Evolutionary conservation across 2,888 invertebrate genomes (phyloP).

Genomic region (Gymnocheta viridis): DNA sequence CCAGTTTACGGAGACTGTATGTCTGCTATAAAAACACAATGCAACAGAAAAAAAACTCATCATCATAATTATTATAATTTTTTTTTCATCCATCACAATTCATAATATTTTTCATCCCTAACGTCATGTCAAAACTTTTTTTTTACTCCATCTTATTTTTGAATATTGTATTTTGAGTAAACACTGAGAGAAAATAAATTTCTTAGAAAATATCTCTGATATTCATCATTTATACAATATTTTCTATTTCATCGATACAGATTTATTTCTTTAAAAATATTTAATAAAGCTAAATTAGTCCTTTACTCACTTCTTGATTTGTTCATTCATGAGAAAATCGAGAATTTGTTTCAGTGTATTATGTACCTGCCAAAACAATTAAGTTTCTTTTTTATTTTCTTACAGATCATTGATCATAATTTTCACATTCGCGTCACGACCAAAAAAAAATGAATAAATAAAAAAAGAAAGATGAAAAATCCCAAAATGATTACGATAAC

Average conservation of each 20-base stretch:
- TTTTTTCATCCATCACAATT: slow-evolving; percentile 69
- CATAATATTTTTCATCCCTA: slow-evolving; percentile 57
- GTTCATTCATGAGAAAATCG: neutral
- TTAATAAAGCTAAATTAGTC: neutral
- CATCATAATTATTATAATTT: slow-evolving; percentile 41
- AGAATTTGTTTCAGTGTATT: slow-evolving; percentile 20
- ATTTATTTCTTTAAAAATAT: too few relatives aligned
- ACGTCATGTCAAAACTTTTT: slow-evolving; percentile 53
- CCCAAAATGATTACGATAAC: slow-evolving; percentile 51
- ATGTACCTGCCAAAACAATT: slow-evolving; percentile 73
- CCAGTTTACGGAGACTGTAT: slow-evolving; percentile 75
- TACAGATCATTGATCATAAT: slow-evolving; percentile 79
- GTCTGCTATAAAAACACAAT: slow-evolving; percentile 77
- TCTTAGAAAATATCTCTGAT: neutral
- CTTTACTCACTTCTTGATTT: neutral
- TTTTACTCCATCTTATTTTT: neutral
- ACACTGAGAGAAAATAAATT: slow-evolving; percentile 4
- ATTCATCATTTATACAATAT: neutral
- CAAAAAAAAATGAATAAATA: slow-evolving; percentile 25
- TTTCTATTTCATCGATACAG: neutral
- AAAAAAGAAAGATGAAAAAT: too few relatives aligned
- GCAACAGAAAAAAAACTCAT: slow-evolving; percentile 37
- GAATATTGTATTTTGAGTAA: neutral
- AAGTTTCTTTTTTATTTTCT: slow-evolving; percentile 64
- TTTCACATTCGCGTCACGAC: slow-evolving; percentile 70